Base-by-base conservation (phyloP, 2,113 vertebrate species). In the Cathartes aura region DNA sequence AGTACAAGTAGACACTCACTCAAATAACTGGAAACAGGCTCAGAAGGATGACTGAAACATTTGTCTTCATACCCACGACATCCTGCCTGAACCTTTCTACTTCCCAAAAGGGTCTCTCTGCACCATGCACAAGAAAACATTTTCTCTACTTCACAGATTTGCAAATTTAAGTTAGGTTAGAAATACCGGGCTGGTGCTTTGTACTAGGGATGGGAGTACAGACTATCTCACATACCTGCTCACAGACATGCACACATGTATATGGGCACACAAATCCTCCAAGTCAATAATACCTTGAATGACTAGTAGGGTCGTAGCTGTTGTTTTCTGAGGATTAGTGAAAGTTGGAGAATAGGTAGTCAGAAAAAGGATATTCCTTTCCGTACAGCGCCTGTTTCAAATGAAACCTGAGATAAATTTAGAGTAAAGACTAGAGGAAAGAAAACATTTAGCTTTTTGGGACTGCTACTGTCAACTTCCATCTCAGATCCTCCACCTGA, bases 211-310 rank as follows among this genome's bases (percentile, higher is more conserved):
- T 86, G 32, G 30, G 38, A 92, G 13, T n/a, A 76, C 34, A 70
- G 63, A 9, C 18, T 82, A 0, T 71, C 34, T 75, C 63, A 60
- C 40, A 19, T 6, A 60, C 24, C 15, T 68, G 40, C 60, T 78
- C 14, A 40, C 13, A 5, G 24, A n/a, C 4, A 7, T 26, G 15
- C 12, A 70, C 1, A 26, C 1, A 1, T 1, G 8, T 84, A 16
- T 21, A 27, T 8, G 53, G 36, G 30, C 30, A 52, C 34, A 7
- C 14, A 58, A 53, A 36, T 60, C 32, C 29, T 88, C 45, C 36
- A 43, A 72, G 23, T 72, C 60, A 42, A 12, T 56, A 42, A 12
- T 16, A 59, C 34, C 58, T 73, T 70, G 21, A 60, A 64, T n/a
- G 19, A 72, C 58, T 64, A 5, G 8, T 30, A 63, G 26, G 3